Percentiles rank a stretch among this genome's conserved stretches.
These are phyloP conservation scores for Lithophane leautieri DNA, from an alignment of 2,888 invertebrate species.

Conservation along the genomic window DNA sequence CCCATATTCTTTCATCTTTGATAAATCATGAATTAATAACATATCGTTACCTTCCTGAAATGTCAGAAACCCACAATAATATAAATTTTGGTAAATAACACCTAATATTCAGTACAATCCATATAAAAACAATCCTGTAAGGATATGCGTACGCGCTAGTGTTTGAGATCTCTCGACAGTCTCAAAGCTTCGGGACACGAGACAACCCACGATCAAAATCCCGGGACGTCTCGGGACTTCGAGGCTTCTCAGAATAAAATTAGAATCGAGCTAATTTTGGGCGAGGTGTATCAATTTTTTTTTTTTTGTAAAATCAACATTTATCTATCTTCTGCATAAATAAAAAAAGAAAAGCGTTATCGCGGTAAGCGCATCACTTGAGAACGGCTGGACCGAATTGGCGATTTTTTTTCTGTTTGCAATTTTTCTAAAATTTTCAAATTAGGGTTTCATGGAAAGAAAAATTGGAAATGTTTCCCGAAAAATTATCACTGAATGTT, in stretches of 20 bases:
- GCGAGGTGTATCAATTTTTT: not conserved
- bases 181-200: not conserved
- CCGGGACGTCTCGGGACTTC: not conserved
- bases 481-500: no score
- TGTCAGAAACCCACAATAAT: not conserved
- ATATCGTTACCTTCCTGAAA: no score
- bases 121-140: not conserved
- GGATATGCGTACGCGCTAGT: constrained; percentile 2
- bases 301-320: no score
- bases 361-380: no score
- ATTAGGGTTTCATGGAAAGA: no score
- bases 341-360: no score
- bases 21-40: not conserved
- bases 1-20: not conserved
- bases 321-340: no score
- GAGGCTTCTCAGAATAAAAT: not conserved
- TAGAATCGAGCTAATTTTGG: not conserved
- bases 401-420: no score
- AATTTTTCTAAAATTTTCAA: no score
- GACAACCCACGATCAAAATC: not conserved
- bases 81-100: not conserved
- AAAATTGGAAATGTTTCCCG: no score
- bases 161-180: not conserved
- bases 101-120: not conserved
- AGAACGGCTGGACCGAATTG: no score